Percentiles rank a stretch among this genome's conserved stretches.
phyloP scores from a whole-genome alignment of 53 echinoderm and acorn worm species.

The Holothuria leucospilota region DNA sequence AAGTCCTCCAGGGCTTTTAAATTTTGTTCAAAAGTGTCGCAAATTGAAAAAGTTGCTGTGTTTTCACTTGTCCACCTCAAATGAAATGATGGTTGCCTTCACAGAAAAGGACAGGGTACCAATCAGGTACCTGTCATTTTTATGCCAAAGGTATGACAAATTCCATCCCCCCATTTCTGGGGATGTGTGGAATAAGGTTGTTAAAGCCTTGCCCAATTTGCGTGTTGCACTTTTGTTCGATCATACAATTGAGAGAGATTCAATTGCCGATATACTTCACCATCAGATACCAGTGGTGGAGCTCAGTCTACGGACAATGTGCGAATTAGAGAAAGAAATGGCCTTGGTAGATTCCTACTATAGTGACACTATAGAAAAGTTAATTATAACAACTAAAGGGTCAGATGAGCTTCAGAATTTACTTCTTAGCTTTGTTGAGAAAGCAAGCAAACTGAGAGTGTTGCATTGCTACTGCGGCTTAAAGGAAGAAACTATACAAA shows the following conservation, averaged over 20 bases:
- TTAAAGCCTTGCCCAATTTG: slow-evolving; percentile 61
- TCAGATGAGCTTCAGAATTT: slow-evolving; percentile 69
- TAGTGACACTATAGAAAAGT: slow-evolving; percentile 72
- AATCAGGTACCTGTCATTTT: slow-evolving; percentile 56
- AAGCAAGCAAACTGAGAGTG: slow-evolving; percentile 67
- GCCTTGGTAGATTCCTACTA: slow-evolving; percentile 68
- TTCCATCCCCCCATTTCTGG: slow-evolving; percentile 82
- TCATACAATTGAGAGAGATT: slow-evolving; percentile 94
- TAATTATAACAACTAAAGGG: slow-evolving; percentile 84
- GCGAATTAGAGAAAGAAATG: slow-evolving; percentile 84
- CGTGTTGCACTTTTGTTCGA: slow-evolving; percentile 85
- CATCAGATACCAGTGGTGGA: slow-evolving; percentile 85
- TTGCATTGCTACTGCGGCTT: slow-evolving; percentile 89
- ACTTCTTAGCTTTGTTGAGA: slow-evolving; percentile 76
- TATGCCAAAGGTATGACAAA: slow-evolving; percentile 65
- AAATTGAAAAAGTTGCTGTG: slow-evolving; percentile 69
- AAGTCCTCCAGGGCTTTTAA: slow-evolving; percentile 70
- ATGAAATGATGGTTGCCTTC: slow-evolving; percentile 79
- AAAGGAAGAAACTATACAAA: slow-evolving; percentile 55
- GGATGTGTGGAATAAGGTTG: slow-evolving; percentile 76
- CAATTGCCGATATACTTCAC: slow-evolving; percentile 80
- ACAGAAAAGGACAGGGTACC: slow-evolving; percentile 56
- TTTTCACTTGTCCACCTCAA: slow-evolving; percentile 79
- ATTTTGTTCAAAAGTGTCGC: slow-evolving; percentile 76
- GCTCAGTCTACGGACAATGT: slow-evolving; percentile 78